Base-by-base conservation (phyloP, 2,888 invertebrate genomes). In the Patella pellucida region DNA sequence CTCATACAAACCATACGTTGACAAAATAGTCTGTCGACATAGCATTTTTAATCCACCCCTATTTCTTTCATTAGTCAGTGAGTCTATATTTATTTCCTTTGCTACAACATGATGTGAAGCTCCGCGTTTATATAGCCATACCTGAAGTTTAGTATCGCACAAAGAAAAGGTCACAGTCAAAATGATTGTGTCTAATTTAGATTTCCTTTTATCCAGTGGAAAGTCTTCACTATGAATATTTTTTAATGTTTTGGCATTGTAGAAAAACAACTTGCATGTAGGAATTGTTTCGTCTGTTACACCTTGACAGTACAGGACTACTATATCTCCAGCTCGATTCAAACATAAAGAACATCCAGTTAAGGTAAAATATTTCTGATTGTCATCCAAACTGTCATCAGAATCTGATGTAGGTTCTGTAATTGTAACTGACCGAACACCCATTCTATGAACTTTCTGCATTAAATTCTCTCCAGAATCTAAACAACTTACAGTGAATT, bases 401-500 rank as follows among this genome's bases (percentile, higher is more conserved):
- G 71, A 71, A 15, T 72, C 72, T 0, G 12, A 27, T 54, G 12
- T 52, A 50, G 54, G 41, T 14, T 54, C 72, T 3, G 15, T 19
- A 4, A 15, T 11, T 51, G 54, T n/a, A 9, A 16, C 12, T 4
- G 62, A 23, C 14, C 62, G 19, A 15, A 31, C 31, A 50, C 70
- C 12, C 16, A 73, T 68, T n/a, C 41, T 73, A 14, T 70, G 69
- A 16, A 27, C 19, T 15, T 62, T 67, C n/a, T 68, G 56, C 9
- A 69, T 27, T 11, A 78, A 19, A 1, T 62, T 27, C 56, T 76
- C 70, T n/a, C 31, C 19, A 14, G 52, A 52, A 16, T 50, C 11
- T 14, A 73, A 19, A 51, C 76, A 75, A 51, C 68, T 67, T 31
- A 74, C 52, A 50, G 16, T 56, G 16, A 80, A 70, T 69, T 72